A percentile compares a stretch with the other conserved stretches of the same genome.
phyloP scores from a whole-genome alignment of 2,113 vertebrate genomes.

The Murina feae region DNA sequence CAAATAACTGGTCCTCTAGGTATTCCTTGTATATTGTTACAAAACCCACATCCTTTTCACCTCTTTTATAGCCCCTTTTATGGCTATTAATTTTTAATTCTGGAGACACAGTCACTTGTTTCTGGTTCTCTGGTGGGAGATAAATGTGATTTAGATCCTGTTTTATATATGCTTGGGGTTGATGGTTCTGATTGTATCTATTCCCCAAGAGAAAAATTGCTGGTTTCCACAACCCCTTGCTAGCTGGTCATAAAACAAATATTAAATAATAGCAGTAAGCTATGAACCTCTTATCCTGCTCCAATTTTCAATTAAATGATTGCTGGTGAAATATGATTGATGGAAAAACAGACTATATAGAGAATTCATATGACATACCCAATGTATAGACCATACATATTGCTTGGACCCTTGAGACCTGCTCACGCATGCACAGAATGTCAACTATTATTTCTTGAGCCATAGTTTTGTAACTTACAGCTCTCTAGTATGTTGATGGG shows the following conservation, averaged over 20 bases:
- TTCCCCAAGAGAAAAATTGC: constrained; percentile 72
- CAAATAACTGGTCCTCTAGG: constrained; percentile 62
- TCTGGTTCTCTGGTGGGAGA: constrained; percentile 69
- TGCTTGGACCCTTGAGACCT: constrained; percentile 11
- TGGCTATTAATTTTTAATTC: constrained; percentile 79
- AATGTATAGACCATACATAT: neutral
- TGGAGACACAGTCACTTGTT: constrained; percentile 69
- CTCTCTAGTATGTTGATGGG: neutral
- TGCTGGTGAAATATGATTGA: constrained; percentile 28
- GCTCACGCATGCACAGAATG: neutral
- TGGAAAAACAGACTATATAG: neutral
- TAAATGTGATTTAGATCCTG: constrained; percentile 76
- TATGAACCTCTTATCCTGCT: constrained; percentile 24
- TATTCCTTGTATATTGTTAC: constrained; percentile 49
- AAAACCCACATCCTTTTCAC: constrained; percentile 73
- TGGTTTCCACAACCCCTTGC: constrained; percentile 62
- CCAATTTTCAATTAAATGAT: constrained; percentile 56
- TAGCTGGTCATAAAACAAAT: constrained; percentile 79
- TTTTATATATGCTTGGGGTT: constrained; percentile 73
- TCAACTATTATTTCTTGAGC: neutral
- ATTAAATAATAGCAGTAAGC: constrained; percentile 72
- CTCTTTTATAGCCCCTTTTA: constrained; percentile 73
- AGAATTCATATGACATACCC: constrained; percentile 36
- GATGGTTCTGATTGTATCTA: constrained; percentile 73
- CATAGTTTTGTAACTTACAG: constrained; percentile 23